Base-by-base conservation (phyloP, 2,797 vertebrate species). In the Sus cebifrons region DNA sequence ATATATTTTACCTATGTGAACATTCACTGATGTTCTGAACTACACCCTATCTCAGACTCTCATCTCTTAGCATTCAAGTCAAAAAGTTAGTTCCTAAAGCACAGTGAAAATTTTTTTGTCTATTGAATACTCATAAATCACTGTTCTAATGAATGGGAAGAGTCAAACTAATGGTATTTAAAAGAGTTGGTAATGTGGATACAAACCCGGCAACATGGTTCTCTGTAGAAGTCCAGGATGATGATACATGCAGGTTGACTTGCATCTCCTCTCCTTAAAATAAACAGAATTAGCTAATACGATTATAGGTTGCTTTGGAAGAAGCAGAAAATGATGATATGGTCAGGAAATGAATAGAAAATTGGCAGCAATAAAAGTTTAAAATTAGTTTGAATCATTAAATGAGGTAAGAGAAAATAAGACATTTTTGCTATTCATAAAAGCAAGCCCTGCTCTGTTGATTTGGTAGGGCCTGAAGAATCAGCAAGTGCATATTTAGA, bases 371-470 rank as follows among this genome's bases (percentile, higher is more conserved):
- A 82, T 68, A 52, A 49, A 92, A 13, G 18, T 86, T 44, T 92
- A 81, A 62, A 56, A 54, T 82, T 68, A 75, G 77, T 70, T 82
- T 70, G 54, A 62, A 85, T 74, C 23, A 70, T 77, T 85, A 86
- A 75, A 83, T 56, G 29, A 94, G 36, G 54, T 91, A 77, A 91
- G 29, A 54, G 36, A 44, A 71, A 75, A 58, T 86, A 54, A 86
- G 40, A 86, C 5, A 73, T 17, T 60, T 23, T 70, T 86, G 29
- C 32, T 92, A 11, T 21, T 81, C 25, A 86, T 3, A 60, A 92
- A 78, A 89, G 27, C n/a, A 94, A 92, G 15, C 32, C 17, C 56
- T 56, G 64, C 21, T 62, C 49, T 78, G 36, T 58, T 52, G 36
- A 94, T 49, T 62, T 49, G 49, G 44, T 13, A 86, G 65, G 62